A percentile compares a stretch with the other conserved stretches of the same genome.
phyloP scores from a whole-genome alignment of 2,113 vertebrate genomes.

The Eretmochelys imbricata region DNA sequence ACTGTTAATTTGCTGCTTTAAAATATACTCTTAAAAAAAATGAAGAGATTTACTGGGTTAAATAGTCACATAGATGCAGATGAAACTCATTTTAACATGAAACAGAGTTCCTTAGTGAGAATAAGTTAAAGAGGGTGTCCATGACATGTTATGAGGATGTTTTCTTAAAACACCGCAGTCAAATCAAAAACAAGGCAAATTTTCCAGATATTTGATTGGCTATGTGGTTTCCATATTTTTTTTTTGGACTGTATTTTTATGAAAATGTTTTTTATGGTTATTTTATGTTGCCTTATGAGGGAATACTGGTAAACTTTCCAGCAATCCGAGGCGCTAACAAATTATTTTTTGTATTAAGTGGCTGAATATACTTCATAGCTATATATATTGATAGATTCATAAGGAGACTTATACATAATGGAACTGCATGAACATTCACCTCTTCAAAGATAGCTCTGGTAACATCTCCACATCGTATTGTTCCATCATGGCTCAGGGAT shows the following conservation, averaged over 20 bases:
- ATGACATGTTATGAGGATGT: not conserved
- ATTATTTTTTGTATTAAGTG: fast-evolving
- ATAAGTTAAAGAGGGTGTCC: not conserved
- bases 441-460: constrained; percentile 86
- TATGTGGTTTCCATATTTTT: not conserved
- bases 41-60: fast-evolving
- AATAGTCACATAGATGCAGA: not conserved
- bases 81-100: not conserved
- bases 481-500: constrained; percentile 86
- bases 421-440: constrained; percentile 73
- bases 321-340: not conserved
- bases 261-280: not conserved
- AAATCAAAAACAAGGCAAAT: not conserved
- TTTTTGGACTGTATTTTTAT: not conserved
- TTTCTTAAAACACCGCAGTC: not conserved
- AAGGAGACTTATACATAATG: not conserved
- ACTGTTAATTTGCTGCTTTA: fast-evolving
- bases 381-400: not conserved
- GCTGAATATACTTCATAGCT: fast-evolving
- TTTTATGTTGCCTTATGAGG: not conserved
- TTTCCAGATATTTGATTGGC: not conserved
- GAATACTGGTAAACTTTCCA: not conserved
- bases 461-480: constrained; percentile 86
- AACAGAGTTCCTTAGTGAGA: not conserved
- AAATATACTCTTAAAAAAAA: not conserved